Base-by-base conservation (phyloP, 2,888 invertebrate genomes). In the Maniola hyperantus region DNA sequence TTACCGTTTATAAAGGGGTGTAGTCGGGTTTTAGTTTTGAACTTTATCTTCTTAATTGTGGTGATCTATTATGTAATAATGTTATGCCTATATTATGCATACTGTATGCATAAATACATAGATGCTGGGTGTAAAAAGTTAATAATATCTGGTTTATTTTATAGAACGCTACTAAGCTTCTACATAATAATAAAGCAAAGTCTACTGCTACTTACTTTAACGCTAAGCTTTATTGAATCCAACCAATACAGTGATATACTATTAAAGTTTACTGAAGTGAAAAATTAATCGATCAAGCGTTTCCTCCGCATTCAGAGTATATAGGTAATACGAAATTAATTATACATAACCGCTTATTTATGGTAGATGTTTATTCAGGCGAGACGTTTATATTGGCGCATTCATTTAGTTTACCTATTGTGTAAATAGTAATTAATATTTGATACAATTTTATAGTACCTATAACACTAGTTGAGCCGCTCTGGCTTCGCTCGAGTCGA, bases 311-410 rank as follows among this genome's bases (percentile, higher is more conserved):
- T 55, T 39, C 55, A 55, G 39, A 55, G 36, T 39, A n/a, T n/a
- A n/a, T n/a, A 55, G 6, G 20, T 39, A n/a, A 57, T 39, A 20
- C 13, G 57, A 18, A 20, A 39, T 42, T 42, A 57, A 57, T 57
- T 57, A 57, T 57, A 57, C 57, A 57, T 57, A 57, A 57, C 6
- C 57, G 42, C 39, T 20, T 42, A 26, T 57, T 57, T 20, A 57
- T 57, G 42, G 57, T 57, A 13, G 39, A 39, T 36, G 20, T 42
- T 57, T 39, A 18, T 57, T 57, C 39, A 42, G 39, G 57, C 42
- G 20, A 42, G 13, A 42, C 57, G 20, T 42, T 57, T 57, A 39
- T 6, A 57, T 57, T 57, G 42, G 20, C 20, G 13, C 15, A 39
- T 54, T 36, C 54, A 15, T 34, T 54, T 34, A 54, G 15, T 54